Percentiles rank a stretch among this genome's conserved stretches.
phyloP scores from a whole-genome alignment of 2,888 invertebrate genomes.

The Atherix ibis region DNA sequence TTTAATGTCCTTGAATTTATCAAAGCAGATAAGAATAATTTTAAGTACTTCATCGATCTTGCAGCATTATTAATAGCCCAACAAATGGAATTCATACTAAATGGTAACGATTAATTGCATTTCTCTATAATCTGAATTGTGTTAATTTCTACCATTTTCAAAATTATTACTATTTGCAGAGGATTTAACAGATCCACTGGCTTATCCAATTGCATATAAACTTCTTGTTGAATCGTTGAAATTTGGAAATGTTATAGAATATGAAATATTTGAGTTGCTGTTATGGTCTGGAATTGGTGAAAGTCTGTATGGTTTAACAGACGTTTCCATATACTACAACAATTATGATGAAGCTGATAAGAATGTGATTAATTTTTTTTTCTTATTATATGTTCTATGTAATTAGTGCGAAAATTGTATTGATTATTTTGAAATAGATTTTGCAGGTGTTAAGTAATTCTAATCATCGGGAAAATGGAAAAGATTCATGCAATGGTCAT shows the following conservation, averaged over 20 bases:
- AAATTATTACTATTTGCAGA: too few relatives aligned
- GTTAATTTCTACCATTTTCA: too few relatives aligned
- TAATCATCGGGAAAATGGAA: too few relatives aligned
- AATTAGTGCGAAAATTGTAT: too few relatives aligned
- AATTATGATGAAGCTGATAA: too few relatives aligned
- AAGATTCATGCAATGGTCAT: too few relatives aligned
- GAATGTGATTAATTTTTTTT: too few relatives aligned
- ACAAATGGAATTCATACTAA: constrained; percentile 17
- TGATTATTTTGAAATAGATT: too few relatives aligned
- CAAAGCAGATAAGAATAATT: constrained; percentile 19
- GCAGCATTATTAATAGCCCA: constrained; percentile 23
- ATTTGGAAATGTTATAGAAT: constrained; percentile 15
- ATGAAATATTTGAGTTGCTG: constrained; percentile 22
- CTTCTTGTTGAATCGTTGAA: constrained; percentile 19
- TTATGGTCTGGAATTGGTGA: constrained; percentile 24
- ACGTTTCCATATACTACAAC: too few relatives aligned
- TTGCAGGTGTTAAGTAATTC: too few relatives aligned
- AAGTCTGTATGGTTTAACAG: constrained; percentile 19
- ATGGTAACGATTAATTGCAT: constrained; percentile 10
- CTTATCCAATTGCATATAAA: constrained; percentile 23
- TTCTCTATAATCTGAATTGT: not conserved
- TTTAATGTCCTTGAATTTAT: constrained; percentile 20
- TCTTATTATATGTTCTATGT: too few relatives aligned
- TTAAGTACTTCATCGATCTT: constrained; percentile 21
- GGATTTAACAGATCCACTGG: constrained; percentile 19